A percentile compares a stretch with the other conserved stretches of the same genome.
phyloP scores from a whole-genome alignment of 2,113 vertebrate species.

The Psittacula cyanocephala region DNA sequence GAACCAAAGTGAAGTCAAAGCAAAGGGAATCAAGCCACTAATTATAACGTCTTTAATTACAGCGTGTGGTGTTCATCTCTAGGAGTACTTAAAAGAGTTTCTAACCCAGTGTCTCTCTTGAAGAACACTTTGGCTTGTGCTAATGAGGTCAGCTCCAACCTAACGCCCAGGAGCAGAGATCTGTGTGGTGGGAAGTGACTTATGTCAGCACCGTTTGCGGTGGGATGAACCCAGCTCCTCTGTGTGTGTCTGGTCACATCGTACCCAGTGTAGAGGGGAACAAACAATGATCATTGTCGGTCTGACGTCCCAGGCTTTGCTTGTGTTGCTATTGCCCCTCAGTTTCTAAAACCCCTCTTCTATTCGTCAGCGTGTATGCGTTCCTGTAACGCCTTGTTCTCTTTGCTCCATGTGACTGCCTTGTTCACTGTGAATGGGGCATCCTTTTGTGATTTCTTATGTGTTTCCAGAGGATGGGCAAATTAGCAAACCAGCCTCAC shows the following conservation, averaged over 20 bases:
- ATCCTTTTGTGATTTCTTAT: constrained; percentile 28
- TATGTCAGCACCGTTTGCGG: background rate
- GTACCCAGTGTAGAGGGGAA: background rate
- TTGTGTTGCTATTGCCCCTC: background rate
- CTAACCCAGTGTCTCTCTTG: background rate
- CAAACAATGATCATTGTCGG: background rate
- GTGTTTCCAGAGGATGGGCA: background rate
- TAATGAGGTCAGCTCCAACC: background rate
- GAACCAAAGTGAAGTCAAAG: background rate
- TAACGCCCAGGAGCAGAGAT: background rate
- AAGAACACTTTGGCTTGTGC: background rate
- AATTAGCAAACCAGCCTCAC: constrained; percentile 34
- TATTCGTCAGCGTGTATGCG: background rate
- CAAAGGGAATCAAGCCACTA: background rate
- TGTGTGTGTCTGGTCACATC: background rate
- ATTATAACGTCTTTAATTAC: background rate
- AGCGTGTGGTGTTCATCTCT: background rate
- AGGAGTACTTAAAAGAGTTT: background rate
- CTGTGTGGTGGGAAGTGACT: background rate
- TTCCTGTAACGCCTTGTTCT: background rate
- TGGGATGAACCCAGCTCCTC: background rate
- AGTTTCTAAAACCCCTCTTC: constrained; percentile 15
- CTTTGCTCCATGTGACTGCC: background rate
- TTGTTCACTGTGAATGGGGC: constrained; percentile 41
- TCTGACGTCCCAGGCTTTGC: background rate